A percentile compares a stretch with the other conserved stretches of the same genome.
Conservation (phyloP, 2,888 invertebrate genomes). For the Oxytorus armatus region DNA sequence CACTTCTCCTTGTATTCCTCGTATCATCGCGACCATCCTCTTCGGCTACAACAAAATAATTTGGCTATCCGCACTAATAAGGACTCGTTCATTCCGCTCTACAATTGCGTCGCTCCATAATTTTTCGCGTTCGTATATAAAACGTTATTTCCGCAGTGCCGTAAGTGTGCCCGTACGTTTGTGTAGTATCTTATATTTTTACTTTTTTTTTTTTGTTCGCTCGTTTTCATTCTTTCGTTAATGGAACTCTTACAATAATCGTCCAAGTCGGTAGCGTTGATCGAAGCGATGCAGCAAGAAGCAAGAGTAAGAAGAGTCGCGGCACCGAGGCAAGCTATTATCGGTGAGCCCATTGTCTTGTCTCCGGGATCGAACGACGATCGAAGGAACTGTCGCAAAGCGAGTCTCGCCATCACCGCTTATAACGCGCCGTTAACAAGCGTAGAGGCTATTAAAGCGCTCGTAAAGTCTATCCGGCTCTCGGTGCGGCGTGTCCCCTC, state of each 20-base stretch:
- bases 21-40: not conserved
- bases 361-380: slow-evolving; percentile 69
- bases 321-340: slow-evolving; percentile 68
- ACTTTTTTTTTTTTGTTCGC: no score
- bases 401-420: slow-evolving; percentile 68
- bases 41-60: slow-evolving; percentile 54
- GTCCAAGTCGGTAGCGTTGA: slow-evolving; percentile 51
- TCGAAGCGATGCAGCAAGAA: slow-evolving; percentile 64
- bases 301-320: slow-evolving; percentile 66
- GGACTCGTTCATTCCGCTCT: slow-evolving; percentile 14
- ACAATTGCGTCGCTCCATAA: slow-evolving; percentile 24
- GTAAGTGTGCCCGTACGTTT: not conserved
- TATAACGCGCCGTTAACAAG: slow-evolving; percentile 71
- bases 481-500: slow-evolving; percentile 43
- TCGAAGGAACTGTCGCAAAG: slow-evolving; percentile 70
- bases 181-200: slow-evolving; percentile 1
- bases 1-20: not conserved
- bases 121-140: slow-evolving; percentile 8
- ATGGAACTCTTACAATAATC: slow-evolving; percentile 66
- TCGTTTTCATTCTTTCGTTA: slow-evolving; percentile 45
- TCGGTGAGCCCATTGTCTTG: slow-evolving; percentile 71
- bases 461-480: slow-evolving; percentile 69
- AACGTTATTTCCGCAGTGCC: not conserved
- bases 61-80: slow-evolving; percentile 51
- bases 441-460: slow-evolving; percentile 71